Evolutionary conservation across 2,888 invertebrate genomes (phyloP).

Genomic region (Omphaloscelis lunosa): DNA sequence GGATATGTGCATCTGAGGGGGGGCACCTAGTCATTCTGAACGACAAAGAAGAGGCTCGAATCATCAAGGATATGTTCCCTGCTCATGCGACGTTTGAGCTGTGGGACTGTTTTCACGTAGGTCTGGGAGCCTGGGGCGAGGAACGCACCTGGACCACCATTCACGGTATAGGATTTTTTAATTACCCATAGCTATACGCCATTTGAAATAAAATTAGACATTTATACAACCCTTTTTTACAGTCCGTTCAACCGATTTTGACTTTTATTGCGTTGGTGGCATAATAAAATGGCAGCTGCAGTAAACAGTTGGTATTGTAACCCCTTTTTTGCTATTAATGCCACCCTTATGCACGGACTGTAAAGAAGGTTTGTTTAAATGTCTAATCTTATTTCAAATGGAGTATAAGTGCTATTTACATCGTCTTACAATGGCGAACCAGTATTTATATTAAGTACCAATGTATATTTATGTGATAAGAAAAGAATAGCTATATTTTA

Average conservation of each 20-base stretch:
- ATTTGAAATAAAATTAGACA: too few relatives aligned
- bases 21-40: slow-evolving; percentile 43
- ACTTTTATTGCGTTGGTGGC: too few relatives aligned
- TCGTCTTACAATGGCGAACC: not conserved
- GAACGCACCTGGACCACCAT: slow-evolving; percentile 16
- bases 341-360: too few relatives aligned
- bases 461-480: not conserved
- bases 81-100: too few relatives aligned
- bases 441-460: not conserved
- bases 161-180: slow-evolving; percentile 13
- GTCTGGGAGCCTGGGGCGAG: slow-evolving; percentile 8
- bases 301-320: too few relatives aligned
- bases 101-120: slow-evolving; percentile 27
- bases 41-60: slow-evolving; percentile 31
- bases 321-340: too few relatives aligned
- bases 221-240: too few relatives aligned
- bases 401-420: not conserved
- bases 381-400: too few relatives aligned
- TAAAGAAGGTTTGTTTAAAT: too few relatives aligned
- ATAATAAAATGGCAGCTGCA: too few relatives aligned
- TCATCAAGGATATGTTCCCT: slow-evolving; percentile 27
- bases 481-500: not conserved
- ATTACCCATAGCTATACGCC: not conserved
- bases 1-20: slow-evolving; percentile 36
- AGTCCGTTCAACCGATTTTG: too few relatives aligned